A percentile compares a stretch with the other conserved stretches of the same genome.
Conservation (phyloP, 2,888 invertebrate species). For the Thecocarcelia acutangulata region DNA sequence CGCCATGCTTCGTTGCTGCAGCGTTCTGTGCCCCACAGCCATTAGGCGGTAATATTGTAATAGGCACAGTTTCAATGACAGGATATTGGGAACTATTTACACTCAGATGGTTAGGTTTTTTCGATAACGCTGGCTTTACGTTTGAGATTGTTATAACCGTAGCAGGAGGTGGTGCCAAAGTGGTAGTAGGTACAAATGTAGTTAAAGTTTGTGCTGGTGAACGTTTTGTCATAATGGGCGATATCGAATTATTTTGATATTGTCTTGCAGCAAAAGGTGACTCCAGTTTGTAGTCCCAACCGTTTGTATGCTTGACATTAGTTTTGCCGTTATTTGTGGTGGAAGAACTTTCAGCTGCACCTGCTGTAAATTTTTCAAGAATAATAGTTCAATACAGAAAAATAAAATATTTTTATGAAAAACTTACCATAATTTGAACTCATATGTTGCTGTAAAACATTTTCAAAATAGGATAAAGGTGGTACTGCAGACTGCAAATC, state of each 20-base stretch:
- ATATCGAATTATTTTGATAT: constrained; percentile 72
- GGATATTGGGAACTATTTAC: constrained; percentile 38
- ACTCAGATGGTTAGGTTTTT: constrained; percentile 50
- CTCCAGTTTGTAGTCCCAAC: constrained; percentile 80
- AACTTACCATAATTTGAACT: constrained; percentile 74
- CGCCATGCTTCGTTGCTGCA: constrained; percentile 29
- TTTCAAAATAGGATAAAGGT: constrained; percentile 81
- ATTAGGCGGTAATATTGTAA: constrained; percentile 75
- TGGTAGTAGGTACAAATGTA: constrained; percentile 75
- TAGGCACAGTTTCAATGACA: constrained; percentile 75
- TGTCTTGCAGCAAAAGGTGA: constrained; percentile 78
- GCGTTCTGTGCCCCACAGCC: constrained; percentile 16
- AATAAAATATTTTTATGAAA: no score
- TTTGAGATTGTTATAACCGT: background rate
- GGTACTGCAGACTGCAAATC: constrained; percentile 80
- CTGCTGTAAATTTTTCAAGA: constrained; percentile 66
- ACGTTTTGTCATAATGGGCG: constrained; percentile 67
- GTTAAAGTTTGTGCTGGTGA: constrained; percentile 72
- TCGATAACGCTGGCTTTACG: constrained; percentile 51
- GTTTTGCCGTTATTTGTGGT: constrained; percentile 74
- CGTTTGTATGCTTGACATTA: constrained; percentile 78
- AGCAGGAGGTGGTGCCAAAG: constrained; percentile 66
- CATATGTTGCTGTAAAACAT: constrained; percentile 79
- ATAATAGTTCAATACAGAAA: no score
- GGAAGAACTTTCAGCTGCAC: constrained; percentile 75